These are phyloP conservation scores for Lacerta agilis DNA, from an alignment of 2,797 vertebrate species.

Conservation along the genomic window DNA sequence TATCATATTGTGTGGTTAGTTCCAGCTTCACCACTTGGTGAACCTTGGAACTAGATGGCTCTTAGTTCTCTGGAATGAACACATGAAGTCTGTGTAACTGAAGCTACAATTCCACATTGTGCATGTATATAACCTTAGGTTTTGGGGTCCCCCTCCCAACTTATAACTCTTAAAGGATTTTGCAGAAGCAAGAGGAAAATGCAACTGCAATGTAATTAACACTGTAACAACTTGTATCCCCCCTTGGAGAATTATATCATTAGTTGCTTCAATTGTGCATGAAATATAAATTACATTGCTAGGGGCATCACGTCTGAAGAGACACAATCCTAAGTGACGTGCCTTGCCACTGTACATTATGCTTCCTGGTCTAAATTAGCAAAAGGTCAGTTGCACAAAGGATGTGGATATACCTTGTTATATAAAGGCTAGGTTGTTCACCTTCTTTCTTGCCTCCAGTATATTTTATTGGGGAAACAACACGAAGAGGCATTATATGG, in stretches of 20 bases:
- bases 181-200: slow-evolving; percentile 47
- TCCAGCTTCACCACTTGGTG: too few relatives aligned
- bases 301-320: slow-evolving; percentile 81
- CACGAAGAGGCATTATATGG: background rate
- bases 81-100: too few relatives aligned
- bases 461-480: slow-evolving; percentile 36
- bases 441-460: slow-evolving; percentile 37
- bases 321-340: slow-evolving; percentile 82
- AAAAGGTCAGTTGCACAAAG: slow-evolving; percentile 66
- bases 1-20: too few relatives aligned
- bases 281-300: slow-evolving; percentile 88
- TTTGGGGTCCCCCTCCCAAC: background rate
- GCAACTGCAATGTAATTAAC: slow-evolving; percentile 83
- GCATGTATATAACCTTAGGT: background rate
- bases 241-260: slow-evolving; percentile 85
- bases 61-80: too few relatives aligned
- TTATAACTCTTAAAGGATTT: slow-evolving; percentile 54
- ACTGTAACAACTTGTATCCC: slow-evolving; percentile 85
- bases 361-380: slow-evolving; percentile 74
- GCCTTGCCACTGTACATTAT: slow-evolving; percentile 76
- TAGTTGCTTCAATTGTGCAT: slow-evolving; percentile 88
- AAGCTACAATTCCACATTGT: too few relatives aligned
- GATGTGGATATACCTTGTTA: slow-evolving; percentile 60
- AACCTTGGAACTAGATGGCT: too few relatives aligned
- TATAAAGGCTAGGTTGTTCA: slow-evolving; percentile 59